These are phyloP conservation scores for Thamnophis elegans DNA, from an alignment of 2,797 vertebrate species.

Conservation along the genomic window DNA sequence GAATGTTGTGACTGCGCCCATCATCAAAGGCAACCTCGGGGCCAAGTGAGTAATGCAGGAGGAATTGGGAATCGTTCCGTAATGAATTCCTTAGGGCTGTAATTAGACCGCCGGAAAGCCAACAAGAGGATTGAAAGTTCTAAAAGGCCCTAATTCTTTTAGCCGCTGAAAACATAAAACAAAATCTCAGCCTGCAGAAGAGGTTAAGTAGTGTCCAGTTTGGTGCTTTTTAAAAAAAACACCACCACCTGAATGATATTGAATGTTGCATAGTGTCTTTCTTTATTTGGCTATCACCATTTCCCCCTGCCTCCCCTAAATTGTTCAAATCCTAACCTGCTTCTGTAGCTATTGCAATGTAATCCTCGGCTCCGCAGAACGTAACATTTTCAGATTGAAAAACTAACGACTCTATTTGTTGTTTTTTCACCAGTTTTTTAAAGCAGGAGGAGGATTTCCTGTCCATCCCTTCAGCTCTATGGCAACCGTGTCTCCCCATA, in stretches of 20 bases:
- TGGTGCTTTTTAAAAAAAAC: neutral
- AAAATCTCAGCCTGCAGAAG: too few species aligned
- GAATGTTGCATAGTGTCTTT: neutral
- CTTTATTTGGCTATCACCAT: neutral
- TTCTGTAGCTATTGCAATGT: neutral
- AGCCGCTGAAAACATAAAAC: neutral
- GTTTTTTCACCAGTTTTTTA: neutral
- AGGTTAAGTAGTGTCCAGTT: neutral
- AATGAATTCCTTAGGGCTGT: neutral
- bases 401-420: neutral
- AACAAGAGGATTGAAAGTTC: neutral
- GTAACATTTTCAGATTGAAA: neutral
- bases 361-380: neutral
- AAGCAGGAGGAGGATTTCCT: neutral
- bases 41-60: slow-evolving; percentile 83
- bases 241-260: neutral
- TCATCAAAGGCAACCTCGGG: slow-evolving; percentile 93
- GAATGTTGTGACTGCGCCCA: slow-evolving; percentile 88
- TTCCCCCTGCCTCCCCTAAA: neutral
- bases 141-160: neutral
- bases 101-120: neutral
- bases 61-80: neutral
- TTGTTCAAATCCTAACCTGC: neutral
- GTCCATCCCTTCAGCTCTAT: too few species aligned
- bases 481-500: neutral